Evolutionary conservation across 2,888 invertebrate genomes (phyloP), one percentile per base, ranked within the genome.

Genomic region (Meteorus cinctellus): DNA sequence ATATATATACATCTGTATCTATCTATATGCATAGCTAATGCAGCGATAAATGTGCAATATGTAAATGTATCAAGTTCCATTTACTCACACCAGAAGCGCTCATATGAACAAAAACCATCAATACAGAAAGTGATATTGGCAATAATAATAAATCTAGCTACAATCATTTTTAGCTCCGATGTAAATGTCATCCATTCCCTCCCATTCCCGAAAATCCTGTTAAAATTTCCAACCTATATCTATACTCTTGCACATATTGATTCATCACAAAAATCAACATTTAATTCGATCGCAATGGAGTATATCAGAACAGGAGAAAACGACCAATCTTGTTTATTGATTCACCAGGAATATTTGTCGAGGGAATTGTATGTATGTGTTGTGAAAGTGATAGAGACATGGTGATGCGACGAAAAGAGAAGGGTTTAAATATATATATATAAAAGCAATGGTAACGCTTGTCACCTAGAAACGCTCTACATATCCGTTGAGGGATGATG

Each of bases 1-100:
- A 76, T 74, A 76, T 60, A 45, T 67, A 68, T 31, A 67, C 59
- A 66, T 67, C 63, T 68, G 55, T 60, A 16, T 34, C 36, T 72
- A 59, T 63, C 29, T 59, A 72, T 66, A 62, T 63, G 55, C 63
- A 69, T 60, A 75, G 68, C 70, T 72, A 36, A 55, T 41, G 41
- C 41, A 41, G 12, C 41, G 12, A 41, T 41, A 41, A 41, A 41
- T n/a, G n/a, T 24, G 19, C 55, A 55, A 19, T 6, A 48, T 48
- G 48, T 48, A 48, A 48, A 48, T 48, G 48, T 48, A 16, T 34
- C 36, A 60, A 70, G 59, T 59, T 70, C 70, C 24, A 70, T 34
- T 59, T 12, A 34, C 31, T 24, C 16, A 5, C 45, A n/a, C 48
- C 48, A 48, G 3, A 2, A 16, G 1, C 5, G 16, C n/a, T 16